Evolutionary conservation across 2,888 invertebrate genomes (phyloP).

Genomic region (Gastracanthus pulcherrimus): DNA sequence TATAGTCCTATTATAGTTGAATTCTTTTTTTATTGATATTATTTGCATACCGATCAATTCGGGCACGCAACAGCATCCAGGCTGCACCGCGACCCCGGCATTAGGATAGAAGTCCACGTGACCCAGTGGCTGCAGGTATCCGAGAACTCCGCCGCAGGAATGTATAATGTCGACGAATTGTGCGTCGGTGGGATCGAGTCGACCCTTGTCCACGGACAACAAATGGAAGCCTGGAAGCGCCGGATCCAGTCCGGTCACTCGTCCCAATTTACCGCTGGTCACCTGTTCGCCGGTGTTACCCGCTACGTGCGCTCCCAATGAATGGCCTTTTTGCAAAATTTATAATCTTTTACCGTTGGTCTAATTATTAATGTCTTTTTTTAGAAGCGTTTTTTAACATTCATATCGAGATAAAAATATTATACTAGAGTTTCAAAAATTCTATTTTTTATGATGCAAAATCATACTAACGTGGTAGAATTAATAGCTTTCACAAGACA

Average conservation of each 20-base stretch:
- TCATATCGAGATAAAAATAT: no score
- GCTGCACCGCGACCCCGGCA: constrained; percentile 75
- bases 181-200: constrained; percentile 73
- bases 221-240: constrained; percentile 76
- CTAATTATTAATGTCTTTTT: no score
- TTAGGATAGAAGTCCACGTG: constrained; percentile 77
- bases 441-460: no score
- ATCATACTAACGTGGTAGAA: no score
- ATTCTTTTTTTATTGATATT: not conserved
- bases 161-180: constrained; percentile 76
- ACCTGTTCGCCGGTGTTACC: constrained; percentile 71
- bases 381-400: no score
- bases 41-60: constrained; percentile 72
- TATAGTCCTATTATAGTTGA: not conserved
- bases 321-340: constrained; percentile 68
- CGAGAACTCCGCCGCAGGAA: constrained; percentile 76
- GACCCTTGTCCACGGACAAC: constrained; percentile 65
- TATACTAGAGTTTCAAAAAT: no score
- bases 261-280: constrained; percentile 72
- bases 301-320: constrained; percentile 75
- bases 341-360: not conserved
- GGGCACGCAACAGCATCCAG: constrained; percentile 75
- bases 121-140: constrained; percentile 73
- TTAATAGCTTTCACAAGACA: no score
- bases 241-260: constrained; percentile 78